Evolutionary conservation across 2,888 invertebrate genomes (phyloP), one percentile per base, ranked within the genome.

Genomic region (Dicyrtomina minuta): DNA sequence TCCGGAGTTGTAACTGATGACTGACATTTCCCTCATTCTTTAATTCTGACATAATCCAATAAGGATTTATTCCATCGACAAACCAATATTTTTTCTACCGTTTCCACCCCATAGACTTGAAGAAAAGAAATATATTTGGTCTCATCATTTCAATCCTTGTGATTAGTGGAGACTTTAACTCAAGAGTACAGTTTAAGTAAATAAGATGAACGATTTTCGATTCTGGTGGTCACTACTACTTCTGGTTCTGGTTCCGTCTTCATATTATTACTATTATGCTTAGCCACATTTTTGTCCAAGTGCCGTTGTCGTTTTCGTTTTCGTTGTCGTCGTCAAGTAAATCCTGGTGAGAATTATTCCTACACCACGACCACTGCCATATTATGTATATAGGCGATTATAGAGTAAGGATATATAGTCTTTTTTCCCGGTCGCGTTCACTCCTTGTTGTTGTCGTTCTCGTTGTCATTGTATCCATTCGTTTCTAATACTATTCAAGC

Each of bases 1-100:
- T n/a, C n/a, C n/a, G n/a, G n/a, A n/a, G n/a, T n/a, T n/a, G n/a
- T n/a, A n/a, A n/a, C n/a, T n/a, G n/a, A n/a, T n/a, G 56, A 66
- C 39, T 53, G 66, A 55, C 20, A 24, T 66, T 53, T 56, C 24
- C 33, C 49, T n/a, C n/a, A n/a, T n/a, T n/a, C n/a, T n/a, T 58
- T 46, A 67, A 59, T 67, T 67, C 67, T 67, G 67, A 67, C 67
- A 67, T 67, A 67, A 67, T 67, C 67, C 67, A 67, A 67, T 58
- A 43, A 67, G 58, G 44, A 59, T 58, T 67, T 46, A 66, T 55
- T 66, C 46, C 27, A 10, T 8, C 24, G 3, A 8, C 44, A 66
- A 66, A 56, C 66, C 66, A 66, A 66, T 56, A 66, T 44, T 65
- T 44, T 64, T 65, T 41, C 26, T 43, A 13, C 12, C 1, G 12